These are phyloP conservation scores for Sepioteuthis lessoniana DNA, from an alignment of 2,888 invertebrate species.

Conservation along the genomic window DNA sequence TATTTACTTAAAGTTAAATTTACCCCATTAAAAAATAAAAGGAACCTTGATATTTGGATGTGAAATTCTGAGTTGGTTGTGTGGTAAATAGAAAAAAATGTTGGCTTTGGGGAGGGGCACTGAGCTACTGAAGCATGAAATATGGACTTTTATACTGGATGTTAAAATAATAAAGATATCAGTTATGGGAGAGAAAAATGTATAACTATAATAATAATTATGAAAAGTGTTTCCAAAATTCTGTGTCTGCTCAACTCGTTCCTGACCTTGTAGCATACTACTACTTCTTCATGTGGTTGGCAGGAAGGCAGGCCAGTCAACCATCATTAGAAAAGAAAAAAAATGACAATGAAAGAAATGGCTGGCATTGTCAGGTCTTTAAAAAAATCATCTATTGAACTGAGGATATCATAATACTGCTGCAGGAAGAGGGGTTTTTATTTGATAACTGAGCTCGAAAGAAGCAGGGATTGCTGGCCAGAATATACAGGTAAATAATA, in stretches of 20 bases:
- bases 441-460: not conserved
- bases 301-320: slow-evolving; percentile 33
- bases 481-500: not conserved
- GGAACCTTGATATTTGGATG: not conserved
- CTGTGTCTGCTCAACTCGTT: slow-evolving; percentile 33
- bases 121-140: slow-evolving; percentile 38
- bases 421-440: slow-evolving; percentile 11
- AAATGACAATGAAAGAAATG: not conserved
- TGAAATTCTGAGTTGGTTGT: slow-evolving; percentile 45
- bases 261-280: slow-evolving; percentile 17
- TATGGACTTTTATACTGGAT: not conserved
- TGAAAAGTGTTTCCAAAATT: slow-evolving; percentile 20
- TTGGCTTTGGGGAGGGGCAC: slow-evolving; percentile 23
- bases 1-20: slow-evolving; percentile 1
- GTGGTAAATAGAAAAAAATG: slow-evolving; percentile 38
- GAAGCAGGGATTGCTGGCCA: not conserved
- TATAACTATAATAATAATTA: not conserved
- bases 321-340: not conserved
- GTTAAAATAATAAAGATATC: slow-evolving; percentile 38
- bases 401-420: not conserved
- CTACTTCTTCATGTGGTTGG: slow-evolving; percentile 33
- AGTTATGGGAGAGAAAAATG: not conserved
- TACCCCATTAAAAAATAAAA: not conserved
- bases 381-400: not conserved
- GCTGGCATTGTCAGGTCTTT: slow-evolving; percentile 13